Evolutionary conservation across 1,140 invertebrate species (phyloP).

Genomic region (Neotoxoptera formosana): DNA sequence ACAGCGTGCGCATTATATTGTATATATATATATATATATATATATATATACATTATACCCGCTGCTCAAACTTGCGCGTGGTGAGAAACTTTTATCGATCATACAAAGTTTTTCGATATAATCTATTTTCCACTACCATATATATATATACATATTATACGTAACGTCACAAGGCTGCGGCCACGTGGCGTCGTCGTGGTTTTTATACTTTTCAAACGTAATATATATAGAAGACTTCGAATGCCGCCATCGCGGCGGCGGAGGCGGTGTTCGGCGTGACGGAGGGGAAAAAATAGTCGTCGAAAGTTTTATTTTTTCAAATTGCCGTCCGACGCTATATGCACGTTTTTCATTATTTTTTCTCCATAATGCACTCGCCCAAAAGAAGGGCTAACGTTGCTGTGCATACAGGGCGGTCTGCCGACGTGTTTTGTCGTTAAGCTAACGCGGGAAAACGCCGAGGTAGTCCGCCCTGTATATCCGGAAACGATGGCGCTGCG

Average conservation of each 20-base stretch:
- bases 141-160: background rate
- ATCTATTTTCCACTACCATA: constrained; percentile 2
- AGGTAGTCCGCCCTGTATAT: background rate
- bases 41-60: background rate
- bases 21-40: background rate
- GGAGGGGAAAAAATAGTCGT: constrained; percentile 22
- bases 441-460: background rate
- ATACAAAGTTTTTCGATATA: constrained; percentile 41
- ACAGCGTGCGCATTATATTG: background rate
- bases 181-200: background rate
- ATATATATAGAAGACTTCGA: background rate
- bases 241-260: background rate
- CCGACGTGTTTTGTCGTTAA: background rate
- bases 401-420: background rate
- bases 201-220: background rate
- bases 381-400: background rate
- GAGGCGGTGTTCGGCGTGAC: background rate
- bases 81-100: constrained; percentile 31
- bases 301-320: constrained; percentile 35
- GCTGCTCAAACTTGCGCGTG: too few species aligned
- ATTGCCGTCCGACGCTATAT: background rate
- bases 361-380: background rate
- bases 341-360: constrained; percentile 51
- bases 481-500: background rate
- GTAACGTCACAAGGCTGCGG: background rate